These are phyloP conservation scores for Florisuga fusca DNA, from an alignment of 2,797 vertebrate genomes.

Conservation along the genomic window DNA sequence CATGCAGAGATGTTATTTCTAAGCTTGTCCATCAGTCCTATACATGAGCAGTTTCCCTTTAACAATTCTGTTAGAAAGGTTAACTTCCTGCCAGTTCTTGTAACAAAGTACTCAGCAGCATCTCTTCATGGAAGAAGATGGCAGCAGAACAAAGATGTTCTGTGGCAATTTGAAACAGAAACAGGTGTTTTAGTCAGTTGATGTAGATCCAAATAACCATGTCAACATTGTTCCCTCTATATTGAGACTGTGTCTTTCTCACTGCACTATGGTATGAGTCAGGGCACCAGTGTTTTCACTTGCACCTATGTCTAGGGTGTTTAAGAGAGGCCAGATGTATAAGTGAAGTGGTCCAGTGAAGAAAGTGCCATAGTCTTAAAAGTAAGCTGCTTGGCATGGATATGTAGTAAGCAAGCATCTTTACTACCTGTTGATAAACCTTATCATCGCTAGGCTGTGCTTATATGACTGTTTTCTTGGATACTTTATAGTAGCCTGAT, in stretches of 20 bases:
- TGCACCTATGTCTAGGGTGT: background rate
- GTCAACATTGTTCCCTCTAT: accelerated
- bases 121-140: background rate
- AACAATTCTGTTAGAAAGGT: background rate
- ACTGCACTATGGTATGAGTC: background rate
- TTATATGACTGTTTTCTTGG: background rate
- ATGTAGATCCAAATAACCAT: background rate
- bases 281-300: background rate
- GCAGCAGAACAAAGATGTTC: background rate
- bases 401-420: background rate
- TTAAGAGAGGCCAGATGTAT: background rate
- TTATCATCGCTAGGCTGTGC: background rate
- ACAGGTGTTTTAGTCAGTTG: background rate
- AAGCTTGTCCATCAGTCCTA: background rate
- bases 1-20: background rate
- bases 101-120: background rate
- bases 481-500: background rate
- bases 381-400: background rate
- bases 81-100: background rate
- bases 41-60: background rate
- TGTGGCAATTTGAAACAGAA: background rate
- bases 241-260: background rate
- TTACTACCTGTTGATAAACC: background rate
- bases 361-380: background rate
- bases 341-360: background rate